Evolutionary conservation across 2,888 invertebrate genomes (phyloP), one percentile per base, ranked within the genome.

Genomic region (Dynastes hyllus): DNA sequence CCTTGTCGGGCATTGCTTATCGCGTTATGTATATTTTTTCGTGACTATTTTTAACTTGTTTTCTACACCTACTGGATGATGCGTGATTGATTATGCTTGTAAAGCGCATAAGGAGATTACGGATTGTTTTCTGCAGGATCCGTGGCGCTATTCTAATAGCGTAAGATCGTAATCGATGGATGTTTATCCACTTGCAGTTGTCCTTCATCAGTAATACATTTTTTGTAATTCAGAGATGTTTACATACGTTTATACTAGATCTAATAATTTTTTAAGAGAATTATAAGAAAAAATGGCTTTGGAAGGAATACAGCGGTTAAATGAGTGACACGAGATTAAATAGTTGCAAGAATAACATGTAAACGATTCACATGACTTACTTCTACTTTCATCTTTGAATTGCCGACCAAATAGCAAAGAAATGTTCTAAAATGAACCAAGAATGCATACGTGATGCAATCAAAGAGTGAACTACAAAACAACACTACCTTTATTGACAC

Each of bases 21-120:
- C 58, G 37, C 37, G 40, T 58, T 55, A 8, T 73, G 45, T 22
- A 16, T 55, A 32, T 67, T 73, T 73, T 71, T 71, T 71, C 37
- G 73, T 40, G 11, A 22, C 73, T 73, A 73, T 73, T 73, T 73
- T 73, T 73, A 73, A 73, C 58, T 73, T 73, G 73, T 73, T 73
- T 73, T 58, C 40, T 58, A 58, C 73, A 73, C 73, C 73, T 73
- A 73, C 73, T 40, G 58, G 55, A 40, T 58, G 58, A 73, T 55
- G 40, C 40, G 55, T 73, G 73, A 73, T 73, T 61, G 73, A 73
- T 73, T 73, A 58, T 58, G 22, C 40, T 40, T 53, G 40, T 37
- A 58, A 73, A 73, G 55, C 73, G 73, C 58, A 73, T 73, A 61
- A 58, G 58, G 58, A 73, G 45, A 58, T 69, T 58, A 71, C 69